Base-by-base conservation (phyloP, 2,113 vertebrate species). In the Pithys albifrons region DNA sequence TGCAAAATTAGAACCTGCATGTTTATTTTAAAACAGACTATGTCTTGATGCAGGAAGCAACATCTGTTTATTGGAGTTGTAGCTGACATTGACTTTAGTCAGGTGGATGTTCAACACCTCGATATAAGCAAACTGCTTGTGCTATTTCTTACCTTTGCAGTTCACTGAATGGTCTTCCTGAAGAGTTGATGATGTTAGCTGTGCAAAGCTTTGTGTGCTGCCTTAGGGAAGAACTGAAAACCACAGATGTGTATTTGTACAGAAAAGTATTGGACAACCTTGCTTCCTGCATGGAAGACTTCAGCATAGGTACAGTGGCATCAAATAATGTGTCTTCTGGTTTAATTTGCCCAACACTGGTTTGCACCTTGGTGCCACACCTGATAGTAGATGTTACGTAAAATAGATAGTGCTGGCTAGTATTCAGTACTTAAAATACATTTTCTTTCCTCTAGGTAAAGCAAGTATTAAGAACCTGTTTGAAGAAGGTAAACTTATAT, bases 211-310 rank as follows among this genome's bases (percentile, higher is more conserved):
- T 99, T 90, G 97, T 97, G 20, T 57, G 41, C 72, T 98, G 97
- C 83, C 97, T 99, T 96, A 97, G 82, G 51, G 96, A 98, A 78
- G 98, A 98, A 58, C 93, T 99, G 91, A 98, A 97, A 94, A 97
- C 91, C 35, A 65, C 94, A 22, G 95, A 97, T 4, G 12, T 98
- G 14, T 97, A 98, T 59, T 93, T 93, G 58, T 98, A 98, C 45
- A 95, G 98, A 19, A 98, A 97, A 95, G 97, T 98, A 10, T 96
- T 98, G 17, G 98, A 99, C 91, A 98, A 98, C 61, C 94, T 99
- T 94, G 90, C 98, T 92, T 97, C 98, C 33, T 99, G 98, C 91
- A 95, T 99, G 97, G 99, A 99, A 72, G 97, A 98, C 65, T 99
- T 99, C 85, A 95, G 84, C 55, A 83, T 99, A n/a, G 99, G 99